Percentiles rank a stretch among this genome's conserved stretches.
Evolutionary conservation across 2,888 invertebrate genomes (phyloP).

Genomic region (Auanema sp.): DNA sequence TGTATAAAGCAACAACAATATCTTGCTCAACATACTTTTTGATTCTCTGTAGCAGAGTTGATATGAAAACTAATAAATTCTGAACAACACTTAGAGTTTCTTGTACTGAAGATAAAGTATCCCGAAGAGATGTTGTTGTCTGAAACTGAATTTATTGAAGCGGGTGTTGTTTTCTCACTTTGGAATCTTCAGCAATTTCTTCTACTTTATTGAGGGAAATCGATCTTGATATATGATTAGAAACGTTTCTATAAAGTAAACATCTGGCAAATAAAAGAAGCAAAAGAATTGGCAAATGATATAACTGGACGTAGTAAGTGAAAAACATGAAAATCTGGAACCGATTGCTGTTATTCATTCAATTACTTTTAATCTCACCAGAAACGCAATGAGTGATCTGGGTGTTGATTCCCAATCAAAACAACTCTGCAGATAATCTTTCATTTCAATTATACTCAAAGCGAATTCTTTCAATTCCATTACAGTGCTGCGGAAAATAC

Average conservation of each 20-base stretch:
- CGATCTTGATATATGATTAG: background rate
- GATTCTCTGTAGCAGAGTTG: constrained; percentile 87
- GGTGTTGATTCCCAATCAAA: constrained; percentile 94
- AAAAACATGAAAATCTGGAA: constrained; percentile 78
- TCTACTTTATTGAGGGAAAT: too few species aligned
- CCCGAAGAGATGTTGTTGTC: constrained; percentile 66
- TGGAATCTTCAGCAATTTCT: background rate
- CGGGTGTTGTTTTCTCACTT: constrained; percentile 3
- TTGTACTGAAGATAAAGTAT: constrained; percentile 76
- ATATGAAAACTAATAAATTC: constrained; percentile 89
- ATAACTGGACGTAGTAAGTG: constrained; percentile 91
- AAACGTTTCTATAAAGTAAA: constrained; percentile 9
- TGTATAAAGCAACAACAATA: background rate
- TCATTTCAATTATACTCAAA: constrained; percentile 83
- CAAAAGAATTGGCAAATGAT: constrained; percentile 84
- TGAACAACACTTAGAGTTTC: constrained; percentile 96
- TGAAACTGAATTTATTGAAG: constrained; percentile 2
- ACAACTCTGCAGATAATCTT: constrained; percentile 89
- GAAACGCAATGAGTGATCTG: constrained; percentile 80
- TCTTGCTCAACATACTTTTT: constrained; percentile 76
- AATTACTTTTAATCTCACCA: constrained; percentile 1
- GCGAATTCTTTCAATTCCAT: constrained; percentile 86
- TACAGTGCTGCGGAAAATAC: constrained; percentile 89
- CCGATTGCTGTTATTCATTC: background rate
- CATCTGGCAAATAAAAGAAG: constrained; percentile 76